phyloP scores from a whole-genome alignment of 2,797 vertebrate genomes.

The Myotis pilosus region DNA sequence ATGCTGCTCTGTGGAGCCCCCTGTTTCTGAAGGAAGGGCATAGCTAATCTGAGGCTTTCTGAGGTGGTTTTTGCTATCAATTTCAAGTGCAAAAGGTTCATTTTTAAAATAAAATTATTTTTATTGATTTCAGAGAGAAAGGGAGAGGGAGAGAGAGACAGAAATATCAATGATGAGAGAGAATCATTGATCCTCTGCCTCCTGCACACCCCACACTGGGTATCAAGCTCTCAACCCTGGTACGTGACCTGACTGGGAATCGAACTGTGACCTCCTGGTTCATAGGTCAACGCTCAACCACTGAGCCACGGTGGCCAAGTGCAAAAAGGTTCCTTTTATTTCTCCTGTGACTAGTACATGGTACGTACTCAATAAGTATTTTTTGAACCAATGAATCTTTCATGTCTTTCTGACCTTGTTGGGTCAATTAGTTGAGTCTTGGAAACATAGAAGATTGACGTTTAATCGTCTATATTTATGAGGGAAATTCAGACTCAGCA shows the following conservation, averaged over 20 bases:
- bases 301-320: background rate
- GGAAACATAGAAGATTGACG: background rate
- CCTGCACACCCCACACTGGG: too few species aligned
- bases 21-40: background rate
- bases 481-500: background rate
- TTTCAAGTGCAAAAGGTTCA: background rate
- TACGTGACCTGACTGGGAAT: too few species aligned
- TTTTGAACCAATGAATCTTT: background rate
- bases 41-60: background rate
- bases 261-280: too few species aligned
- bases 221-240: too few species aligned
- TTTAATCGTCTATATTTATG: background rate
- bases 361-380: background rate
- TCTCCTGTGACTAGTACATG: background rate
- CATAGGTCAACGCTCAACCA: too few species aligned
- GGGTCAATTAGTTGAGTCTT: background rate
- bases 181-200: too few species aligned
- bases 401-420: background rate
- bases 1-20: background rate
- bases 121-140: too few species aligned
- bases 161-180: too few species aligned
- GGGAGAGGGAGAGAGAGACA: too few species aligned
- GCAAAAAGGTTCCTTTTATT: background rate
- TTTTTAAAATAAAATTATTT: too few species aligned
- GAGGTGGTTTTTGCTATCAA: background rate